A percentile compares a stretch with the other conserved stretches of the same genome.
Evolutionary conservation across 2,113 vertebrate species (phyloP).

Genomic region (Chrysochloris asiatica): DNA sequence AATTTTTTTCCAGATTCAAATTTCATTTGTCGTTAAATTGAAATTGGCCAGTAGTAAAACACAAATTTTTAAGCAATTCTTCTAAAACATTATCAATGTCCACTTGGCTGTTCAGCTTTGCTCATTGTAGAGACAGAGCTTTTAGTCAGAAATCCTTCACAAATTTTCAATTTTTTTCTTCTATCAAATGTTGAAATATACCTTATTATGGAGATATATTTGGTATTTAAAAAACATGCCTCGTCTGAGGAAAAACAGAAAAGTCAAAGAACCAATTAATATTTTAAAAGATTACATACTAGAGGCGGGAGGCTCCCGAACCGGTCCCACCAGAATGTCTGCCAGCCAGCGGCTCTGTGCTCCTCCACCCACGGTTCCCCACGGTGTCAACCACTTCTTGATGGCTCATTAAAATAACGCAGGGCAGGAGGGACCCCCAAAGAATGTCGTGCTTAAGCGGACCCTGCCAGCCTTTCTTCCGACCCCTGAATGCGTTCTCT

Average conservation of each 20-base stretch:
- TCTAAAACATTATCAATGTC: neutral
- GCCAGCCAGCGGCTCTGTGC: neutral
- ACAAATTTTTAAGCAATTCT: neutral
- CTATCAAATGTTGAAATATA: neutral
- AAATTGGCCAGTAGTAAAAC: neutral
- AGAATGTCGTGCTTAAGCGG: too few species aligned
- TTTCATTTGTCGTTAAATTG: neutral
- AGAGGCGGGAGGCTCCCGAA: neutral
- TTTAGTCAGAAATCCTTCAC: neutral
- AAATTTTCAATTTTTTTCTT: neutral
- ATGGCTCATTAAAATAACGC: neutral
- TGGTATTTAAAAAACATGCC: constrained; percentile 17
- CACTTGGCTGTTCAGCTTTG: neutral
- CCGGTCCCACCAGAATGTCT: neutral
- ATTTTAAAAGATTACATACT: neutral
- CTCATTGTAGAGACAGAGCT: neutral
- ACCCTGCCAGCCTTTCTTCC: neutral
- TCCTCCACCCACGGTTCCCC: neutral
- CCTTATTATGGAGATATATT: neutral
- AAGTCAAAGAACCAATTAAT: constrained; percentile 20
- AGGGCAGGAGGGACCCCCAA: rapidly evolving
- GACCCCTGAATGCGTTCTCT: rapidly evolving
- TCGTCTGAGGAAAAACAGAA: neutral
- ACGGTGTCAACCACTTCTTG: rapidly evolving
- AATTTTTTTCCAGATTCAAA: neutral